A percentile compares a stretch with the other conserved stretches of the same genome.
Evolutionary conservation across 2,797 vertebrate species (phyloP).

Genomic region (Mormyrops attenuatus): DNA sequence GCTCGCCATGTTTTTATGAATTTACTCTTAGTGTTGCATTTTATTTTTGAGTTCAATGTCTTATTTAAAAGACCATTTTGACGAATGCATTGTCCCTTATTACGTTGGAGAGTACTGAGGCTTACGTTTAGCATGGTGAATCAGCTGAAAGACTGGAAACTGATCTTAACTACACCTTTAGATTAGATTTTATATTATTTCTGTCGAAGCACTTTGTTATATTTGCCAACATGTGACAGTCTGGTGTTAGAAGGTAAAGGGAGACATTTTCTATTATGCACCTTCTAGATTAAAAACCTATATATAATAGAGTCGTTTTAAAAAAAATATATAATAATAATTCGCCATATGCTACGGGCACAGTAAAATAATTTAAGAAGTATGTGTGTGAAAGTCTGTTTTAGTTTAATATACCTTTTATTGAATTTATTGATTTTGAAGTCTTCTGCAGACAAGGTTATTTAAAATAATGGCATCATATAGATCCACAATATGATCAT

Average conservation of each 20-base stretch:
- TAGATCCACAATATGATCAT: neutral
- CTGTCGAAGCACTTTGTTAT: neutral
- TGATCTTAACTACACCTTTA: neutral
- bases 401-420: conserved; percentile 2
- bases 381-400: neutral
- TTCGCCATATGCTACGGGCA: neutral
- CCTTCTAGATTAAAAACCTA: conserved; percentile 7
- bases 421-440: neutral
- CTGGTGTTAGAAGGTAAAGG: neutral
- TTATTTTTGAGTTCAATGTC: neutral
- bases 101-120: neutral
- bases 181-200: neutral
- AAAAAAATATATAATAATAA: neutral
- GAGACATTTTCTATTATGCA: neutral
- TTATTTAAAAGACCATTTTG: neutral
- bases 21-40: neutral
- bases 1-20: neutral
- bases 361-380: neutral
- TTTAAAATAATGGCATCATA: neutral
- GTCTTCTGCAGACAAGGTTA: neutral
- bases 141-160: neutral
- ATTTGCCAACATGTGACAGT: neutral
- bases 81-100: neutral
- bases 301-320: neutral
- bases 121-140: neutral